phyloP scores from a whole-genome alignment of 2,888 invertebrate species.

The Callosobruchus maculatus region DNA sequence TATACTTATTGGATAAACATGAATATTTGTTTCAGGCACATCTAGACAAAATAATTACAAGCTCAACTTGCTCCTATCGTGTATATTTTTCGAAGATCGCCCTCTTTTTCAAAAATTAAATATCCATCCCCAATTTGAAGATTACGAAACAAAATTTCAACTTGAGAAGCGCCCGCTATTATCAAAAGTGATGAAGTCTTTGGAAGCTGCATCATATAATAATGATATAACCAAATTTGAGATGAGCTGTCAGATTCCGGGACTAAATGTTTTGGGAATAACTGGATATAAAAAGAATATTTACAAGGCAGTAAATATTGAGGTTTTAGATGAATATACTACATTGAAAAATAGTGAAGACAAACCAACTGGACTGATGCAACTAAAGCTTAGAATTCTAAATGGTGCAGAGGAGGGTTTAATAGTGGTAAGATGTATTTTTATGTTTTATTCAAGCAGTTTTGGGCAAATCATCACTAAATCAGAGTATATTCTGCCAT shows the following conservation, averaged over 20 bases:
- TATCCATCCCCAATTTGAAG: conserved; percentile 22
- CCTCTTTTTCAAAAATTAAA: conserved; percentile 36
- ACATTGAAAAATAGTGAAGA: conserved; percentile 41
- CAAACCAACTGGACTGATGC: conserved; percentile 46
- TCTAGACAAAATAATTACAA: not conserved
- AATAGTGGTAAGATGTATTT: conserved; percentile 39
- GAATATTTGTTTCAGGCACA: not conserved
- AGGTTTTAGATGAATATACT: conserved; percentile 47
- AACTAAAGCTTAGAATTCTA: conserved; percentile 48
- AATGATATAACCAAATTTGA: conserved; percentile 34
- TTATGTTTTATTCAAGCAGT: too few species aligned
- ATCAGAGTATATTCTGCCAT: too few species aligned
- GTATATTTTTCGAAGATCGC: conserved; percentile 44
- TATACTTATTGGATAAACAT: too few species aligned
- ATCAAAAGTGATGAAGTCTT: conserved; percentile 29
- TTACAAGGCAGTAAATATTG: conserved; percentile 45
- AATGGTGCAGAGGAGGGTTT: conserved; percentile 41
- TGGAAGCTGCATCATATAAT: conserved; percentile 28
- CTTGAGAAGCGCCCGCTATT: conserved; percentile 38
- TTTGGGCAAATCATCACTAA: too few species aligned
- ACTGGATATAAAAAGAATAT: conserved; percentile 40
- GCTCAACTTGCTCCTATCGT: conserved; percentile 44
- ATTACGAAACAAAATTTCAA: conserved; percentile 31
- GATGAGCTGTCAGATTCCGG: conserved; percentile 39
- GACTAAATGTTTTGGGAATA: conserved; percentile 44